These are phyloP conservation scores for Yasuhikotakia modesta DNA, from an alignment of 2,797 vertebrate genomes.

Conservation along the genomic window DNA sequence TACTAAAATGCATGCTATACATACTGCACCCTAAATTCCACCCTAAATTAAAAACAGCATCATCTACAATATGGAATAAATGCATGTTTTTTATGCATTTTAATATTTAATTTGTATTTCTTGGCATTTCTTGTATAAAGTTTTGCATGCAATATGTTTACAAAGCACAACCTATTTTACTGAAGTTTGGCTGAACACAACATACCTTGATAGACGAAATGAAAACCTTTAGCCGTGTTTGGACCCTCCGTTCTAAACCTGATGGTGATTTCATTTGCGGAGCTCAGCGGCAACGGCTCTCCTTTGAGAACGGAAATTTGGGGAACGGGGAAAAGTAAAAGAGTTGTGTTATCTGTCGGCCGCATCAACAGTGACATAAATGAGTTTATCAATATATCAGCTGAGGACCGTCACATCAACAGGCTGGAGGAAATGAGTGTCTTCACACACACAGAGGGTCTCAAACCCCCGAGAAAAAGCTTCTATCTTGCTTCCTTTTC, in stretches of 20 bases:
- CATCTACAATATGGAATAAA: too few relatives aligned
- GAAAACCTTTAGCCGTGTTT: constrained; percentile 95
- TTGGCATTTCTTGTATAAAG: too few relatives aligned
- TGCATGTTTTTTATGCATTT: too few relatives aligned
- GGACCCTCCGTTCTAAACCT: constrained; percentile 91
- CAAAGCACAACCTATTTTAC: not conserved
- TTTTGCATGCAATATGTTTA: too few relatives aligned
- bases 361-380: not conserved
- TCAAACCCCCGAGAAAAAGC: not conserved
- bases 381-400: constrained; percentile 11
- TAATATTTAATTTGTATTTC: too few relatives aligned
- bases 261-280: constrained; percentile 94
- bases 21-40: not conserved
- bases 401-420: constrained; percentile 11
- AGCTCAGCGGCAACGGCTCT: constrained; percentile 94
- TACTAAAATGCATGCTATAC: too few relatives aligned
- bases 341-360: constrained; percentile 19
- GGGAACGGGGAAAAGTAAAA: not conserved
- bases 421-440: not conserved
- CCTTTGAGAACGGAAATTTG: constrained; percentile 71
- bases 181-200: not conserved
- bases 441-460: not conserved
- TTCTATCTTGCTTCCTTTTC: not conserved
- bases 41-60: not conserved
- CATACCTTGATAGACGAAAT: constrained; percentile 99